Evolutionary conservation across 2,797 vertebrate genomes (phyloP).

Genomic region (Sylvilagus floridanus): DNA sequence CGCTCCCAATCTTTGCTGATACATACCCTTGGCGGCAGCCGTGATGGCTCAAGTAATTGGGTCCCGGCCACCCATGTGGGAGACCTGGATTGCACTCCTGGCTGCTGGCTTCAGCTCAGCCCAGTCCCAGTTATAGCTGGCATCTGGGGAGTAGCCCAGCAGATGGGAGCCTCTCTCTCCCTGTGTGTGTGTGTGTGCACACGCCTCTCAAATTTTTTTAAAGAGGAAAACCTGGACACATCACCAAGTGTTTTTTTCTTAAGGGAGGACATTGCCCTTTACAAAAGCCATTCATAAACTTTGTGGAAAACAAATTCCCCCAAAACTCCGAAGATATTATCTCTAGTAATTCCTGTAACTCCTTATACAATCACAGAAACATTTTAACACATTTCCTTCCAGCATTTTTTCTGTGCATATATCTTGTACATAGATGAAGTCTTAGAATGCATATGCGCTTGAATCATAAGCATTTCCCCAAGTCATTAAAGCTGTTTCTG

Average conservation of each 20-base stretch:
- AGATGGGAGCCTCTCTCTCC: no score
- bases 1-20: no score
- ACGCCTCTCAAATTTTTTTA: no score
- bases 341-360: background rate
- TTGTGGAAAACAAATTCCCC: background rate
- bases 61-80: no score
- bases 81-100: no score
- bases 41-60: no score
- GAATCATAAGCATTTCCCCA: constrained; percentile 49
- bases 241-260: background rate
- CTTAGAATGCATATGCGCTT: constrained; percentile 37
- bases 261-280: background rate
- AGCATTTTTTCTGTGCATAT: background rate
- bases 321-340: background rate
- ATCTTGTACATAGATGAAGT: constrained; percentile 30
- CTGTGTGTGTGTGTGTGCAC: no score
- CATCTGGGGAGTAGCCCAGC: no score
- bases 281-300: background rate
- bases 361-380: background rate
- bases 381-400: constrained; percentile 43
- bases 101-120: no score
- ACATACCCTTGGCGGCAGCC: no score
- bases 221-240: background rate
- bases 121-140: no score
- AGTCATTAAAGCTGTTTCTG: constrained; percentile 61